These are phyloP conservation scores for Pimephales promelas DNA, from an alignment of 2,113 vertebrate genomes.

Conservation along the genomic window DNA sequence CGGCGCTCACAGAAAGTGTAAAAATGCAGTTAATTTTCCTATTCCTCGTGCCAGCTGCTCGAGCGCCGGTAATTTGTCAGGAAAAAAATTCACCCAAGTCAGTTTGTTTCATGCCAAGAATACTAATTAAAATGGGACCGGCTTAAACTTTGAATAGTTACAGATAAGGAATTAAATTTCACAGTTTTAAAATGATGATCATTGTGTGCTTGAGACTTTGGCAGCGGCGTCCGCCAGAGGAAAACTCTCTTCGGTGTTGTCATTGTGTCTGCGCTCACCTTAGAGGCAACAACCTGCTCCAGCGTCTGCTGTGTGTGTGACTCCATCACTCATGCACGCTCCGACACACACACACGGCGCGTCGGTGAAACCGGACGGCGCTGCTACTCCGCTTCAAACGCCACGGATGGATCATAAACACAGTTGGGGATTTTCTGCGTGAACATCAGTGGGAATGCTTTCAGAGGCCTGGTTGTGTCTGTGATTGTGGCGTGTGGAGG, in stretches of 20 bases:
- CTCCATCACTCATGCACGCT: constrained; percentile 23
- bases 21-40: constrained; percentile 53
- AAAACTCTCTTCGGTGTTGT: constrained; percentile 19
- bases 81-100: constrained; percentile 48
- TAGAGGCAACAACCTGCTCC: constrained; percentile 39
- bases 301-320: constrained; percentile 10
- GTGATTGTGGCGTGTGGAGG: not conserved
- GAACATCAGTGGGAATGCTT: not conserved
- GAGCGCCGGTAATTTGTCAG: constrained; percentile 56
- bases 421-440: too few relatives aligned
- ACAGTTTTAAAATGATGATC: constrained; percentile 57
- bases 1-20: not conserved
- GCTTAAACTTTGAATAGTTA: constrained; percentile 63
- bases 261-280: constrained; percentile 29
- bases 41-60: constrained; percentile 51
- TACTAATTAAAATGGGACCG: constrained; percentile 60
- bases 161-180: constrained; percentile 63
- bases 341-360: not conserved
- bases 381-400: not conserved
- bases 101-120: constrained; percentile 56
- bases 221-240: constrained; percentile 27
- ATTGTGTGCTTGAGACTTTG: constrained; percentile 52
- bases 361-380: not conserved
- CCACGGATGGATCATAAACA: not conserved
- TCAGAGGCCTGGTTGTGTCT: not conserved